Conservation (phyloP, 2,888 invertebrate genomes). For the Gastrophysa polygoni region DNA sequence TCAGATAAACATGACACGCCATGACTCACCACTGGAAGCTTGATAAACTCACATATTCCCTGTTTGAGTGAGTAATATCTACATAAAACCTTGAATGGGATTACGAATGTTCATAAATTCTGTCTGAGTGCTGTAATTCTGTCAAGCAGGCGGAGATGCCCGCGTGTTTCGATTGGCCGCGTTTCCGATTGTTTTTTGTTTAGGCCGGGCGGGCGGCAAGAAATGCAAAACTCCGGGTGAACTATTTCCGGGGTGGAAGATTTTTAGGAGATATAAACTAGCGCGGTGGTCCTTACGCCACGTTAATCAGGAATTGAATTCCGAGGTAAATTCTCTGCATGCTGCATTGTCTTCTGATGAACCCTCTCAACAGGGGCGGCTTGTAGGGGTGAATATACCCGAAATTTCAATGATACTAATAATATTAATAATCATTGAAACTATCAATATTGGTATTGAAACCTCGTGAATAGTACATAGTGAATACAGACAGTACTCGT, state of each 20-base stretch:
- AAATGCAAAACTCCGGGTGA: constrained; percentile 12
- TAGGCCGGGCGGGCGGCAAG: constrained; percentile 19
- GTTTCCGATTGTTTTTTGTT: constrained; percentile 32
- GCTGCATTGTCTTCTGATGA: no score
- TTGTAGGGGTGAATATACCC: no score
- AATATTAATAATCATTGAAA: no score
- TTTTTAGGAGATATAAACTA: neutral
- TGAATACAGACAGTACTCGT: no score
- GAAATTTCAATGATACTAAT: no score
- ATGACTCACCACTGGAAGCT: constrained; percentile 75
- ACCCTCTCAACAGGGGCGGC: no score
- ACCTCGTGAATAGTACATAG: no score
- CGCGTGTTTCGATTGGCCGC: constrained; percentile 27
- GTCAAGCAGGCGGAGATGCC: constrained; percentile 48
- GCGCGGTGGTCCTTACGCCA: neutral
- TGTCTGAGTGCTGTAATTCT: constrained; percentile 59
- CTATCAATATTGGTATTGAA: no score
- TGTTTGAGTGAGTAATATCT: constrained; percentile 61
- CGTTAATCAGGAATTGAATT: no score
- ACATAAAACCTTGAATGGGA: constrained; percentile 61
- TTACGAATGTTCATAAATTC: constrained; percentile 62
- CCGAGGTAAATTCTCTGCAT: no score
- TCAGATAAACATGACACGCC: constrained; percentile 65
- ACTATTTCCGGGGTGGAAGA: neutral
- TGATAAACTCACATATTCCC: constrained; percentile 62